Conservation (phyloP, 2,888 invertebrate genomes). For the Drosophila cracens region DNA sequence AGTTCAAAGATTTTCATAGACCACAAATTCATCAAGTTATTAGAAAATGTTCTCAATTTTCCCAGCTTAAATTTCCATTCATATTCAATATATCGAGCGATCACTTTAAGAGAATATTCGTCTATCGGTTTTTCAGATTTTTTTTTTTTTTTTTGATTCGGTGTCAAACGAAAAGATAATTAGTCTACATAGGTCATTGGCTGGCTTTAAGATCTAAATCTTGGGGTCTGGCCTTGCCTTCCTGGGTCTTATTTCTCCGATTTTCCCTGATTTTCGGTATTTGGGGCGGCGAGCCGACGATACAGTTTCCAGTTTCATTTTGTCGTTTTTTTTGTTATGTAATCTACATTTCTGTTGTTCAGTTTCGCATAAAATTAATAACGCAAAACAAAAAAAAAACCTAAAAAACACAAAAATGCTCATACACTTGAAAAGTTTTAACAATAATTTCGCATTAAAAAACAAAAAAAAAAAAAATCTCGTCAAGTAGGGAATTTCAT, state of each 20-base stretch:
- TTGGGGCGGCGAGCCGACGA: constrained; percentile 30
- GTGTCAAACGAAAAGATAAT: constrained; percentile 61
- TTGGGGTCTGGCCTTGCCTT: constrained; percentile 22
- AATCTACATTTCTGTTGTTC: constrained; percentile 61
- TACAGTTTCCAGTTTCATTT: constrained; percentile 51
- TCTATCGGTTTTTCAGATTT: constrained; percentile 19
- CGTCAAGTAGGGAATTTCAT: constrained; percentile 79
- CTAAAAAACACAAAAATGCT: constrained; percentile 73
- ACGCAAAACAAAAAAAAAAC: constrained; percentile 30
- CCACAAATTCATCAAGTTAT: neutral
- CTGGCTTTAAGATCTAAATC: constrained; percentile 28
- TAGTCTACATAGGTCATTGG: constrained; percentile 61
- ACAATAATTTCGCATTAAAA: constrained; percentile 77
- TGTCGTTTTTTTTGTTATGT: constrained; percentile 62
- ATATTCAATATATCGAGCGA: constrained; percentile 1
- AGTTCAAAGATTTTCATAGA: neutral
- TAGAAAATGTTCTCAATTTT: neutral
- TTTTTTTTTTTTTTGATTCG: constrained; percentile 64
- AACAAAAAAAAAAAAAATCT: constrained; percentile 44
- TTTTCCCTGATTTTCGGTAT: constrained; percentile 17
- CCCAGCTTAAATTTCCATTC: neutral
- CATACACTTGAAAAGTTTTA: constrained; percentile 83
- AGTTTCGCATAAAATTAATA: constrained; percentile 55
- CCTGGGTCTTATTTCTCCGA: neutral
- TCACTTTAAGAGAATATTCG: constrained; percentile 13